phyloP scores from a whole-genome alignment of 2,113 vertebrate genomes.

The Oostethus manadensis region DNA sequence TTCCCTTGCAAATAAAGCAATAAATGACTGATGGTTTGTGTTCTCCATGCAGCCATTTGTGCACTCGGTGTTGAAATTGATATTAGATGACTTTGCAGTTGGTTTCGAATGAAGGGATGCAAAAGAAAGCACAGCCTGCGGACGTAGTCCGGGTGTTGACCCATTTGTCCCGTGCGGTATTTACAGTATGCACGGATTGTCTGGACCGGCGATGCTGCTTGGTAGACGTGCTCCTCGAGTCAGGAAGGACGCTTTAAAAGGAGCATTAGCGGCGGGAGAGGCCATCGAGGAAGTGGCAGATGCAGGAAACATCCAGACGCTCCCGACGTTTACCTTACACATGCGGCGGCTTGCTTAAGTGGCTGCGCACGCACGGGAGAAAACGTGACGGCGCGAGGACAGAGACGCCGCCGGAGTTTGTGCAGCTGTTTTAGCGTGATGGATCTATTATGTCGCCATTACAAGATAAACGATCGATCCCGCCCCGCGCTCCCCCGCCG shows the following conservation, averaged over 20 bases:
- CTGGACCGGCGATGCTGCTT: too few relatives aligned
- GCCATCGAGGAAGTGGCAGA: conserved; percentile 5
- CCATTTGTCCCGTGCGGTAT: too few relatives aligned
- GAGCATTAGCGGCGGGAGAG: neutral
- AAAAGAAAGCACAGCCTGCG: too few relatives aligned
- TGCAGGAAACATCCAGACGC: conserved; percentile 45
- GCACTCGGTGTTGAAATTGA: too few relatives aligned
- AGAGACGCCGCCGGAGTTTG: conserved; percentile 75
- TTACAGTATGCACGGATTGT: too few relatives aligned
- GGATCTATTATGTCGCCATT: conserved; percentile 99
- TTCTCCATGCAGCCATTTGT: too few relatives aligned
- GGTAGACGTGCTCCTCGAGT: too few relatives aligned
- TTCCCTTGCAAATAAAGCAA: too few relatives aligned
- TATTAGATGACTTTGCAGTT: too few relatives aligned
- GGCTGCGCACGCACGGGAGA: conserved; percentile 36
- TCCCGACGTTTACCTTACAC: conserved; percentile 46
- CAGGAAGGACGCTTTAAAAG: neutral
- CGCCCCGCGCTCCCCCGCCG: conserved; percentile 76
- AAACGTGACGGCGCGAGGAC: conserved; percentile 65
- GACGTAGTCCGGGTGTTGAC: too few relatives aligned
- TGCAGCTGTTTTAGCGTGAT: conserved; percentile 96
- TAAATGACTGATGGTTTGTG: too few relatives aligned
- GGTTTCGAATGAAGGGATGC: too few relatives aligned
- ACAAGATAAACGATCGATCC: conserved; percentile 99
- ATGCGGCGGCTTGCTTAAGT: conserved; percentile 52